Percentiles rank a stretch among this genome's conserved stretches.
Evolutionary conservation across 2,797 vertebrate species (phyloP).

Genomic region (Apogon talboti): DNA sequence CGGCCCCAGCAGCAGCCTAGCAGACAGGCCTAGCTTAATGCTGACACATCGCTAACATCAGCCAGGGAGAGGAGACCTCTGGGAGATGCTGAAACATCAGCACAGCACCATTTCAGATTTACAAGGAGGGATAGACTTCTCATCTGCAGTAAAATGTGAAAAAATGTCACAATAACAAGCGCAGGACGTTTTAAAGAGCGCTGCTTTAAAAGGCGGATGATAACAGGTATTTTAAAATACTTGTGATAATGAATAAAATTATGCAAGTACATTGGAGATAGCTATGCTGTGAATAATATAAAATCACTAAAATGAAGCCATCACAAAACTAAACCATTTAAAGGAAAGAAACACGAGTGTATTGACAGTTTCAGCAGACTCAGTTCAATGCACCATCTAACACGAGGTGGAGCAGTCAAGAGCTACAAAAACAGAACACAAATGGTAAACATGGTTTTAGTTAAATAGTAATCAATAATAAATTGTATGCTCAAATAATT

Average conservation of each 20-base stretch:
- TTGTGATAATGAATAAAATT: not conserved
- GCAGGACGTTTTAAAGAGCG: constrained; percentile 21
- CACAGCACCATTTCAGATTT: constrained; percentile 71
- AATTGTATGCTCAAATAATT: not conserved
- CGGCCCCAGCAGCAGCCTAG: constrained; percentile 69
- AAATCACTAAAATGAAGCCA: constrained; percentile 27
- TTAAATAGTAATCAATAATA: not conserved
- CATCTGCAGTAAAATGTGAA: constrained; percentile 47
- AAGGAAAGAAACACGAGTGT: constrained; percentile 11
- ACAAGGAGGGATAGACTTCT: constrained; percentile 52
- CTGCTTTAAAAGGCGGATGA: constrained; percentile 4
- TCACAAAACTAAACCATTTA: not conserved
- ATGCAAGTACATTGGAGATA: constrained; percentile 20
- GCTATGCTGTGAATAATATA: constrained; percentile 44
- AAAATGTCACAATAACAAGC: constrained; percentile 32
- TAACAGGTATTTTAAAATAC: constrained; percentile 16
- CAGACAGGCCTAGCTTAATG: constrained; percentile 76
- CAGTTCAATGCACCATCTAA: constrained; percentile 10
- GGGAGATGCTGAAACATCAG: constrained; percentile 78
- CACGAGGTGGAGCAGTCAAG: constrained; percentile 16
- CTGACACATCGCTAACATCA: constrained; percentile 83
- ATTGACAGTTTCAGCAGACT: constrained; percentile 4
- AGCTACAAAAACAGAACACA: not conserved
- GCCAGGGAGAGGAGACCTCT: constrained; percentile 74
- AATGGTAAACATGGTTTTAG: not conserved